Evolutionary conservation across 2,113 vertebrate species (phyloP).

Genomic region (Heliornis fulica): DNA sequence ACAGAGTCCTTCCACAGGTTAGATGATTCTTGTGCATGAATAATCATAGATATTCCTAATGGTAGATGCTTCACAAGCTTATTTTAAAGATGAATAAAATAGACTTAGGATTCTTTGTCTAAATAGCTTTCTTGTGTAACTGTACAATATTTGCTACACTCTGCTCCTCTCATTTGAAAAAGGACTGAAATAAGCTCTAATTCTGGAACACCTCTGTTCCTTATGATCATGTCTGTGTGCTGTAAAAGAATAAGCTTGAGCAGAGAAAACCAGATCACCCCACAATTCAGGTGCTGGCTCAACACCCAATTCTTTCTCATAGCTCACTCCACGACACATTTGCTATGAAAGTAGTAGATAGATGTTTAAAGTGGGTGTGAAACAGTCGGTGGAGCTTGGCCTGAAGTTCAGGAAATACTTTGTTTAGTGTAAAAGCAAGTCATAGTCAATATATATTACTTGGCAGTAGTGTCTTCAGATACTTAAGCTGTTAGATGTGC

Average conservation of each 20-base stretch:
- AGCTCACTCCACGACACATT: neutral
- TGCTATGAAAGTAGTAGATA: neutral
- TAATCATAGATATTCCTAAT: neutral
- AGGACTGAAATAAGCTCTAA: neutral
- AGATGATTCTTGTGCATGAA: neutral
- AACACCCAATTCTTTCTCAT: neutral
- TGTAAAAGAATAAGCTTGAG: neutral
- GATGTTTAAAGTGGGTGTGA: neutral
- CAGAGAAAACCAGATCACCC: neutral
- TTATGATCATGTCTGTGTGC: neutral
- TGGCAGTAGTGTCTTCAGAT: neutral
- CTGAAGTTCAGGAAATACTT: neutral
- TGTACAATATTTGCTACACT: neutral
- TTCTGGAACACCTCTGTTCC: neutral
- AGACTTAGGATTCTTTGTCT: neutral
- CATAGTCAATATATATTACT: neutral
- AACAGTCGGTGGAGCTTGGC: neutral
- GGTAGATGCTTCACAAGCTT: neutral
- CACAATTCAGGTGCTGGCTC: neutral
- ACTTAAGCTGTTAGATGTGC: neutral
- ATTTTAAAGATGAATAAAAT: neutral
- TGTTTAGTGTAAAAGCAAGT: neutral
- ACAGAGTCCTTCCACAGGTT: slow-evolving; percentile 96
- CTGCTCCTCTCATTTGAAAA: neutral
- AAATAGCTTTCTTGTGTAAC: neutral